These are phyloP conservation scores for Festucalex cinctus DNA, from an alignment of 2,113 vertebrate genomes.

Conservation along the genomic window DNA sequence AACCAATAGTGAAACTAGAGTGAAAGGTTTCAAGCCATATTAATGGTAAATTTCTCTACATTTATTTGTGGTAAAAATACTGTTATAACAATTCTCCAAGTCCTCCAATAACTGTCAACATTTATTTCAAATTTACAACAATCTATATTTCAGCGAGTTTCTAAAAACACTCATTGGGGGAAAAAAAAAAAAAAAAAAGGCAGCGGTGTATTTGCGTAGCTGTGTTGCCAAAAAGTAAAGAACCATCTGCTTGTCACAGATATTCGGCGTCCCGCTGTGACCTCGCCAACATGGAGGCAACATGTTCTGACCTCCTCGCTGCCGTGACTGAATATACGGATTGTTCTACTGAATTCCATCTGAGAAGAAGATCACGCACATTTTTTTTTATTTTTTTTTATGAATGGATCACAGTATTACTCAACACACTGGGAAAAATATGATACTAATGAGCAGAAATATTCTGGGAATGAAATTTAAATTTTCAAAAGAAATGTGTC, in stretches of 20 bases:
- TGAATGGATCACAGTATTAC: background rate
- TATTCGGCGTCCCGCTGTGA: background rate
- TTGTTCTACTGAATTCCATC: background rate
- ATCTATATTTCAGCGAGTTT: background rate
- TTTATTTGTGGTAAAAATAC: no score
- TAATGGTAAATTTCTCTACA: no score
- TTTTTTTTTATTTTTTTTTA: background rate
- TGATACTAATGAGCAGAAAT: no score
- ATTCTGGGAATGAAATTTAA: no score
- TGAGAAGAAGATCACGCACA: background rate
- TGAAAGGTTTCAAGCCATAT: no score
- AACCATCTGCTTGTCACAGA: constrained; percentile 30
- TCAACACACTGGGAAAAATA: no score
- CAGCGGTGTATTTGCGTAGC: constrained; percentile 13
- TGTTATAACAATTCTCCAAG: no score
- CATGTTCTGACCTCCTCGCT: constrained; percentile 14
- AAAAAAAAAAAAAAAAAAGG: constrained; percentile 29
- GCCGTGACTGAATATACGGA: background rate
- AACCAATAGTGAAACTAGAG: background rate
- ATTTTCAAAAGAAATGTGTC: no score
- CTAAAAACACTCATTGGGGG: constrained; percentile 20
- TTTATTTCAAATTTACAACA: no score
- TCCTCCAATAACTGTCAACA: no score
- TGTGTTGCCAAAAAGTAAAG: constrained; percentile 31
- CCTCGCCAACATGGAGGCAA: constrained; percentile 2